Evolutionary conservation across 2,113 vertebrate species (phyloP).

Genomic region (Microcebus jonahi): DNA sequence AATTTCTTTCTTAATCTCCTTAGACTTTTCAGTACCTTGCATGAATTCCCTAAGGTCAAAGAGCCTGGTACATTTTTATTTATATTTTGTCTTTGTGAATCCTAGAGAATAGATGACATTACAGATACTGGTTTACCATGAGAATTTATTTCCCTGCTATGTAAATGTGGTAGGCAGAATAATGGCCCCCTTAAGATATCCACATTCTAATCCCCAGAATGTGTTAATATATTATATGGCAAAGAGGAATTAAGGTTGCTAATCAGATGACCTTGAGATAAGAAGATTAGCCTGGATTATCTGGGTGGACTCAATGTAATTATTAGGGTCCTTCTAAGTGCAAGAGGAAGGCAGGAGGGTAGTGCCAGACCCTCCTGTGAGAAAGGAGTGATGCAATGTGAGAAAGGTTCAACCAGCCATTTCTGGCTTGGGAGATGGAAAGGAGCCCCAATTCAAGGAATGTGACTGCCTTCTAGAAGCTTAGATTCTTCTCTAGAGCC

Average conservation of each 20-base stretch:
- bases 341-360: neutral
- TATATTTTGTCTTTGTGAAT: slow-evolving; percentile 30
- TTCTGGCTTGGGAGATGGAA: neutral
- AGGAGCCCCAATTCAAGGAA: neutral
- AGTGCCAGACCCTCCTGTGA: neutral
- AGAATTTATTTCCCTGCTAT: neutral
- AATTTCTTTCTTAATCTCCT: neutral
- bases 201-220: neutral
- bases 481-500: neutral
- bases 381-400: neutral
- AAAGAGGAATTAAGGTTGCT: neutral
- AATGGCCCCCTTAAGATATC: neutral
- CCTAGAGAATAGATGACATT: neutral
- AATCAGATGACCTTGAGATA: neutral
- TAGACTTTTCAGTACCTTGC: slow-evolving; percentile 4
- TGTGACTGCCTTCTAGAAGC: neutral
- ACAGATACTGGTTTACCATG: neutral
- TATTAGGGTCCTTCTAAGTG: neutral
- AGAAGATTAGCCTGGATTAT: neutral
- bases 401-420: neutral
- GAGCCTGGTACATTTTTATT: neutral
- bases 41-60: slow-evolving; percentile 3
- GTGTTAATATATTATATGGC: neutral
- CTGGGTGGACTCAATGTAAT: neutral
- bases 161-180: neutral